Percentiles rank a stretch among this genome's conserved stretches.
These are phyloP conservation scores for Hephaestus fuliginosus DNA, from an alignment of 2,797 vertebrate genomes.

Conservation along the genomic window DNA sequence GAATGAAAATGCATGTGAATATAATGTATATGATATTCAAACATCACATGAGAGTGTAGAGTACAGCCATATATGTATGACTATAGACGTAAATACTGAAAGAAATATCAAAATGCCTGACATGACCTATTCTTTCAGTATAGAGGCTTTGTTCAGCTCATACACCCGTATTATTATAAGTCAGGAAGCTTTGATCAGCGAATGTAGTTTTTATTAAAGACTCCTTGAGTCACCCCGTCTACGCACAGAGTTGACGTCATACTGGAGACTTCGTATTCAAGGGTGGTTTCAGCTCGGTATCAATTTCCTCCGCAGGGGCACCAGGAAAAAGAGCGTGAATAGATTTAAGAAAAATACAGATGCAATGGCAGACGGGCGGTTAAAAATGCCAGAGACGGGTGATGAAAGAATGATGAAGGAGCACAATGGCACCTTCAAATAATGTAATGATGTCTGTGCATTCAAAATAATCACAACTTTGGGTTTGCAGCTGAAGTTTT, in stretches of 20 bases:
- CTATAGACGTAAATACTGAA: neutral
- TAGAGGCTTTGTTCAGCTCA: neutral
- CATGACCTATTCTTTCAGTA: neutral
- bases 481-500: neutral
- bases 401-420: conserved; percentile 32
- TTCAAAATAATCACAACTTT: neutral
- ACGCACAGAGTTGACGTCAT: conserved; percentile 45
- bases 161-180: conserved; percentile 2
- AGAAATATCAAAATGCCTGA: neutral
- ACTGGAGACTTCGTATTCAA: conserved; percentile 57
- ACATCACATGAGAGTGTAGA: neutral
- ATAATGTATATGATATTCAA: neutral
- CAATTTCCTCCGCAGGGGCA: conserved; percentile 54
- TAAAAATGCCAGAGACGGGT: neutral
- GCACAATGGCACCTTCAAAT: conserved; percentile 9
- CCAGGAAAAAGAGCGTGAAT: conserved; percentile 19
- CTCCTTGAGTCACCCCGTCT: conserved; percentile 52
- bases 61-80: neutral
- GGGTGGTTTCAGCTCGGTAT: conserved; percentile 38
- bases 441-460: neutral
- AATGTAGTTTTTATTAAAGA: conserved; percentile 49
- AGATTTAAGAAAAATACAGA: conserved; percentile 34
- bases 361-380: conserved; percentile 2
- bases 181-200: conserved; percentile 29
- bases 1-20: neutral